Base-by-base conservation (phyloP, 2,113 vertebrate genomes). In the Forbesichthys agassizii region DNA sequence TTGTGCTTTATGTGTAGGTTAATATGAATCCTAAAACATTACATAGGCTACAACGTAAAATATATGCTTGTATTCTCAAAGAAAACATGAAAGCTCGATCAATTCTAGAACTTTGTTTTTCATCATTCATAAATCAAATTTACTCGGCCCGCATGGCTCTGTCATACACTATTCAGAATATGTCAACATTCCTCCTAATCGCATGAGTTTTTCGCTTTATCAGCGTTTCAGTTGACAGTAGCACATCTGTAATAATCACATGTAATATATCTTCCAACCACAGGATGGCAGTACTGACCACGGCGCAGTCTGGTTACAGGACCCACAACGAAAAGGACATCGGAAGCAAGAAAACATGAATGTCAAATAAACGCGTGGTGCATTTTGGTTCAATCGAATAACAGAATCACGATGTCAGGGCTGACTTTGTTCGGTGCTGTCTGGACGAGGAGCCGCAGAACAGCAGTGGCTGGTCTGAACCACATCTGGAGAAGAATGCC, bases 351-450 rank as follows among this genome's bases (percentile, higher is more conserved):
- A 33, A 5, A 16, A 10, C 10, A 36, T 75, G 80, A 86, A 90
- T 73, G 86, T 89, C 86, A 87, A 81, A 75, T 16, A 7, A 58
- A 72, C 60, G 78, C 81, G 61, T 72, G 80, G 72, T 80, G 13
- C 0, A 0, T 14, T 14, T 33, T 11, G 47, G 4, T 1, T 14
- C 8, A 56, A 11, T 55, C 42, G 11, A 13, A 4, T 60, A 73
- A 8, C 48, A n/a, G 3, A 52, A 3, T 20, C 60, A 85, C 69
- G 11, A 90, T 92, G 90, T 82, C 73, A 7, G 47, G 60, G 0
- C 70, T 48, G 55, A 20, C 11, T 74, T 72, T 89, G 8, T 74
- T 77, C 13, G 68, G 79, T n/a, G 11, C 75, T 52, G 5, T 46
- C 9, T 20, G 67, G 11, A 14, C 61, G 56, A 53, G 76, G 0